Percentiles rank a stretch among this genome's conserved stretches.
Evolutionary conservation across 2,113 vertebrate genomes (phyloP).

Genomic region (Corapipo altera): DNA sequence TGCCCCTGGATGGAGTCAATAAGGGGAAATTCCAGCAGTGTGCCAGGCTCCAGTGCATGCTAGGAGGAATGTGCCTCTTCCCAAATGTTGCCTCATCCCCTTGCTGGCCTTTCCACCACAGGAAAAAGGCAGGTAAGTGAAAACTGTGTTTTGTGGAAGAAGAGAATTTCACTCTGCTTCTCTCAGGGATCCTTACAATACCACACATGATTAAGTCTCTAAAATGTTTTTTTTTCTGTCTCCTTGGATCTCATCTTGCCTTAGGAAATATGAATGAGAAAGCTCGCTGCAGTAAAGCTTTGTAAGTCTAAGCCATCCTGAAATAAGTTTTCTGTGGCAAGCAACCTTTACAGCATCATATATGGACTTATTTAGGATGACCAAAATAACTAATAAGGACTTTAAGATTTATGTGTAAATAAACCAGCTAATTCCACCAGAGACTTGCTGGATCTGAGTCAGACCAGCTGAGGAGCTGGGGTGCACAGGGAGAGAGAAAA

Average conservation of each 20-base stretch:
- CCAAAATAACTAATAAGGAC: not conserved
- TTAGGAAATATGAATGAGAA: not conserved
- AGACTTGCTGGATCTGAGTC: not conserved
- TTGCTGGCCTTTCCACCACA: not conserved
- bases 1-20: not conserved
- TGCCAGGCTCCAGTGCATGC: not conserved
- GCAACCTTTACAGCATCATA: not conserved
- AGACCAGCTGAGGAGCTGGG: not conserved
- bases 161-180: not conserved
- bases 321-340: not conserved
- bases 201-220: not conserved
- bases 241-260: not conserved
- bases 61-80: not conserved
- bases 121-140: not conserved
- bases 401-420: not conserved
- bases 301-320: not conserved
- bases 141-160: not conserved
- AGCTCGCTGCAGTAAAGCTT: not conserved
- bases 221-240: not conserved
- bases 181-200: not conserved
- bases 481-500: rapidly evolving
- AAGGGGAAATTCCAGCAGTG: not conserved
- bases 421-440: not conserved
- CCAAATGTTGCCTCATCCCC: not conserved
- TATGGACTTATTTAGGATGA: not conserved